Conservation (phyloP, 1,140 invertebrate species). For the Sycophaga agraensis region DNA sequence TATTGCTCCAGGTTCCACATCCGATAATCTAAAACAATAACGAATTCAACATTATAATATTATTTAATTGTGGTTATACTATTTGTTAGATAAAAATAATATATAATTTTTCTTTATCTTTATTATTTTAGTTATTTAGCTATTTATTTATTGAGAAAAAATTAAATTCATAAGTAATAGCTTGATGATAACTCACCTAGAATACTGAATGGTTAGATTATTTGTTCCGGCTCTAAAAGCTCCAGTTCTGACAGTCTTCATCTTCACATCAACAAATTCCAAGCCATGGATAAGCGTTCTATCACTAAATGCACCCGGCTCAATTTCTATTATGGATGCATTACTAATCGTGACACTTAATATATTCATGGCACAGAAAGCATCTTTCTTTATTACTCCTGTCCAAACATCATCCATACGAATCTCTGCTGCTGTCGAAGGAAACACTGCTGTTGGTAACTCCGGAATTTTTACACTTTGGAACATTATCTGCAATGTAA, state of each 20-base stretch:
- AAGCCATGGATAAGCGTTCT: constrained; percentile 65
- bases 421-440: constrained; percentile 65
- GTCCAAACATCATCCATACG: constrained; percentile 62
- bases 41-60: not conserved
- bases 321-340: constrained; percentile 62
- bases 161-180: constrained; percentile 6
- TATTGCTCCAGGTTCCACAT: constrained; percentile 64
- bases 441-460: constrained; percentile 65
- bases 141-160: not conserved
- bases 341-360: constrained; percentile 64
- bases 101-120: no score
- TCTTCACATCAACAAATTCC: constrained; percentile 62
- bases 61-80: not conserved
- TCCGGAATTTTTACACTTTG: constrained; percentile 63
- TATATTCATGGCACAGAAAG: constrained; percentile 68
- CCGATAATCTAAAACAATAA: constrained; percentile 63
- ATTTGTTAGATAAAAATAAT: no score
- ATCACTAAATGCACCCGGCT: constrained; percentile 66
- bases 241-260: constrained; percentile 60
- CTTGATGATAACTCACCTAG: constrained; percentile 58
- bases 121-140: no score
- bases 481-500: constrained; percentile 65
- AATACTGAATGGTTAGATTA: constrained; percentile 67
- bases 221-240: constrained; percentile 67
- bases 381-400: constrained; percentile 59